Evolutionary conservation across 2,113 vertebrate genomes (phyloP).

Genomic region (Tricholaema leucomelas): DNA sequence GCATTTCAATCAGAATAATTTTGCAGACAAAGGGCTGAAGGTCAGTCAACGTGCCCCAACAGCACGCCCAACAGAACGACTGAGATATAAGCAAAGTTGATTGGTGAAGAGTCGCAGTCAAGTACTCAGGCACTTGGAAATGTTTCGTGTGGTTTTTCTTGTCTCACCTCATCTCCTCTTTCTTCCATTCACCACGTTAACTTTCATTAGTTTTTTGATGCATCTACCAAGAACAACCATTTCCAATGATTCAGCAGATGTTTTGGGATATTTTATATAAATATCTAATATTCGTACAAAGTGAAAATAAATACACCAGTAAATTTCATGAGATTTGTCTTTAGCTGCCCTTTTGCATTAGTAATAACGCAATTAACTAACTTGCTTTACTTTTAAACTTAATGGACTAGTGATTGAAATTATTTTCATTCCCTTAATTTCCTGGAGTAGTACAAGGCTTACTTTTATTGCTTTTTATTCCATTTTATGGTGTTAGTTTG

Average conservation of each 20-base stretch:
- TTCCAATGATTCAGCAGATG: neutral
- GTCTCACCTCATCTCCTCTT: fast-evolving
- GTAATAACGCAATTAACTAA: neutral
- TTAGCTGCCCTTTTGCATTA: neutral
- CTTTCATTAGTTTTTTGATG: neutral
- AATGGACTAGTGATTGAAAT: neutral
- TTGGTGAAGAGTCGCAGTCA: neutral
- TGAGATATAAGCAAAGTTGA: neutral
- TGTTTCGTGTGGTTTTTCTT: neutral
- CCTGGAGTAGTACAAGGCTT: neutral
- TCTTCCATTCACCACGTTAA: neutral
- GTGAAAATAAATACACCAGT: neutral
- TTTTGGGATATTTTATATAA: neutral
- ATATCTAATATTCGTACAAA: neutral
- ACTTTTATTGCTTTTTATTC: neutral
- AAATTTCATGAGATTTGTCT: neutral
- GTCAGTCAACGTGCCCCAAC: neutral
- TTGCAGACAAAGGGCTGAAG: neutral
- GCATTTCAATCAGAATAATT: neutral
- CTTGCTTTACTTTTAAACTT: neutral
- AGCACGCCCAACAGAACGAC: neutral
- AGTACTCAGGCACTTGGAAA: neutral
- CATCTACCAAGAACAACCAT: neutral
- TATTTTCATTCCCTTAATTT: neutral
- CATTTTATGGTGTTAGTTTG: no score